Evolutionary conservation across 2,888 invertebrate genomes (phyloP), one percentile per base, ranked within the genome.

Genomic region (Caenorhabditis becei): DNA sequence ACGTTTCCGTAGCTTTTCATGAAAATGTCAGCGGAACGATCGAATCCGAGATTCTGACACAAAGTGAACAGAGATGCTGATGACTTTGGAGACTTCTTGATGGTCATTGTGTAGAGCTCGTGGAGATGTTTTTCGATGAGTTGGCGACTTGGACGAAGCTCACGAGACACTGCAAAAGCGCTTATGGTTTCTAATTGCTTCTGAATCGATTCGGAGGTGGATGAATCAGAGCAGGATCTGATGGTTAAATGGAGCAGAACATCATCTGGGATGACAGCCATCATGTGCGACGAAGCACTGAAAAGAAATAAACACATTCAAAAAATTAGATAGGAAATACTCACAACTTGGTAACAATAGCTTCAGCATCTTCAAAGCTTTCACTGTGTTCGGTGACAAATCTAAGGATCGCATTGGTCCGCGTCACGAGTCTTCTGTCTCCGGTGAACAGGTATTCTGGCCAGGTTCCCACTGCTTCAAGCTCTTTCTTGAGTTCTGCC

Each of bases 391-490:
- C 63, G 11, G 56, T 63, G 44, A 63, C 26, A 49, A 54, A 75
- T 61, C 80, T 49, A 10, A 80, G 47, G 65, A 80, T 44, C 1
- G 28, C 8, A 18, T 63, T 69, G 11, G 41, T 53, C 18, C 53
- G 58, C 20, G 8, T 20, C n/a, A 32, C 7, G 8, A 32, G 1
- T 26, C 28, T 28, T 28, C 59, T 16, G 41, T 80, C 62, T 51
- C 58, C 74, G 7, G 59, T 58, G 26, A 80, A 80, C 16, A 80
- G n/a, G 37, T 70, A 69, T 14, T 80, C 74, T 14, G 80, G 80
- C 80, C 80, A 80, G 18, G 35, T 14, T 51, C 56, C 74, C 11
- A 74, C 35, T 14, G 59, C 51, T 28, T 53, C 59, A 7, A 80
- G 44, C n/a, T 63, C 62, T 53, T 51, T 44, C 4, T 26, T 53